Percentiles rank a stretch among this genome's conserved stretches.
These are phyloP conservation scores for Cataglyphis albicans DNA, from an alignment of 2,888 invertebrate species.

Conservation along the genomic window DNA sequence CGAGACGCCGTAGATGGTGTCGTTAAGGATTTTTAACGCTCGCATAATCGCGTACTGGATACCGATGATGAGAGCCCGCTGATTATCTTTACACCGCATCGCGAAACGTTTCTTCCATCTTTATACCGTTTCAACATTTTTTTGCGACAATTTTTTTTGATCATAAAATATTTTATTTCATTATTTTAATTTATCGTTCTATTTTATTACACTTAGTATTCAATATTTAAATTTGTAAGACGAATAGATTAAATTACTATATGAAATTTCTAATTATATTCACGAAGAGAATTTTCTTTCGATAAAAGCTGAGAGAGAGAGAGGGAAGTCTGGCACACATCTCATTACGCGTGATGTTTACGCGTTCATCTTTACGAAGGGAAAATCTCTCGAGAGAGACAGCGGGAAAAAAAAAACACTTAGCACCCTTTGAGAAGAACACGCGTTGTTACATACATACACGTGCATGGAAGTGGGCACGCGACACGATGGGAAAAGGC, in stretches of 20 bases:
- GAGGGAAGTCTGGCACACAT: background rate
- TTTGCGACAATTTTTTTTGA: background rate
- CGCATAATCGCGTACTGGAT: background rate
- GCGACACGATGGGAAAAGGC: slow-evolving; percentile 43
- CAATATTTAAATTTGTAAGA: background rate
- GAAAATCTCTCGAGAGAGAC: background rate
- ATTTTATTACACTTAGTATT: background rate
- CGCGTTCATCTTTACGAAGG: background rate
- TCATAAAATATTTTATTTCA: background rate
- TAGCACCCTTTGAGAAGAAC: slow-evolving; percentile 2
- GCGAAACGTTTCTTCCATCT: slow-evolving; percentile 3
- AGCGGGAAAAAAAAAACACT: slow-evolving; percentile 15
- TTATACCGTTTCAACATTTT: background rate
- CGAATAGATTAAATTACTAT: background rate
- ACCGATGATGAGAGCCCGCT: background rate
- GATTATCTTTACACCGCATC: background rate
- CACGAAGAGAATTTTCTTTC: background rate
- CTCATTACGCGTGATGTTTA: slow-evolving; percentile 24
- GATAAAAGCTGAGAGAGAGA: background rate
- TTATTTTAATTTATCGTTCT: background rate
- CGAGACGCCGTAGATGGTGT: slow-evolving; percentile 18
- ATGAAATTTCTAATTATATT: slow-evolving; percentile 1
- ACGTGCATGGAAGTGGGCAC: background rate
- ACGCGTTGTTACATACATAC: background rate
- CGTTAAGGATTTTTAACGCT: slow-evolving; percentile 29